A percentile compares a stretch with the other conserved stretches of the same genome.
These are phyloP conservation scores for Limnodromus scolopaceus DNA, from an alignment of 2,797 vertebrate species.

Conservation along the genomic window DNA sequence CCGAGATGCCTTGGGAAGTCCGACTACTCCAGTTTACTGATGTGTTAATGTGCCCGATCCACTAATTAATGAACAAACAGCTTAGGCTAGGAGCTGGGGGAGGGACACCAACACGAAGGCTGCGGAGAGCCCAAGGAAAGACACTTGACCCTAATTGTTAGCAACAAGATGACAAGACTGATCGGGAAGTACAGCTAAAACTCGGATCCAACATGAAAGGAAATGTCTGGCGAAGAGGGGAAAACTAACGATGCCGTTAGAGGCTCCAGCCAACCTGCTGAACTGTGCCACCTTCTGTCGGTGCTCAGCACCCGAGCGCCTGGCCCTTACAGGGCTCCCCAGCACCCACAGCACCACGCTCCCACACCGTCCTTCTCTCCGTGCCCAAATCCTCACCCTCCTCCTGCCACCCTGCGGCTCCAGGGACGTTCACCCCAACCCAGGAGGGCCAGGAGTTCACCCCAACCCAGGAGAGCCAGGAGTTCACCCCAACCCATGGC, in stretches of 20 bases:
- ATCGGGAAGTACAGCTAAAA: slow-evolving; percentile 46
- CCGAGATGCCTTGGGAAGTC: slow-evolving; percentile 71
- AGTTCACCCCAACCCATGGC: background rate
- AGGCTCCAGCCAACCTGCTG: slow-evolving; percentile 23
- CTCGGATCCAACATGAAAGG: slow-evolving; percentile 37
- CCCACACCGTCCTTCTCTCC: background rate
- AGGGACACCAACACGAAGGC: slow-evolving; percentile 42
- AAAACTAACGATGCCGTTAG: background rate
- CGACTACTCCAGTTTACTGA: slow-evolving; percentile 62
- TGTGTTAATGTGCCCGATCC: slow-evolving; percentile 71
- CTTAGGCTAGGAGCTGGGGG: slow-evolving; percentile 59
- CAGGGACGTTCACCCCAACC: background rate
- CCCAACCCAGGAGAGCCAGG: background rate
- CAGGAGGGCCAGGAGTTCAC: background rate
- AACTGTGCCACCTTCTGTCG: slow-evolving; percentile 27
- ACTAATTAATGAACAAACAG: slow-evolving; percentile 77
- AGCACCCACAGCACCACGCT: background rate
- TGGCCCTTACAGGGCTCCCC: background rate
- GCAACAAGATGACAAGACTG: slow-evolving; percentile 59
- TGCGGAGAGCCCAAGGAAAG: slow-evolving; percentile 53
- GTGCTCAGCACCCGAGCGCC: background rate
- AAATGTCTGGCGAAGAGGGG: slow-evolving; percentile 45
- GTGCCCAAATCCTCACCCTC: background rate
- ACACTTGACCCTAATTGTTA: slow-evolving; percentile 65
- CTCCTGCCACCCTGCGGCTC: background rate